Conservation (phyloP, 2,888 invertebrate genomes). For the Cephonodes hylas region DNA sequence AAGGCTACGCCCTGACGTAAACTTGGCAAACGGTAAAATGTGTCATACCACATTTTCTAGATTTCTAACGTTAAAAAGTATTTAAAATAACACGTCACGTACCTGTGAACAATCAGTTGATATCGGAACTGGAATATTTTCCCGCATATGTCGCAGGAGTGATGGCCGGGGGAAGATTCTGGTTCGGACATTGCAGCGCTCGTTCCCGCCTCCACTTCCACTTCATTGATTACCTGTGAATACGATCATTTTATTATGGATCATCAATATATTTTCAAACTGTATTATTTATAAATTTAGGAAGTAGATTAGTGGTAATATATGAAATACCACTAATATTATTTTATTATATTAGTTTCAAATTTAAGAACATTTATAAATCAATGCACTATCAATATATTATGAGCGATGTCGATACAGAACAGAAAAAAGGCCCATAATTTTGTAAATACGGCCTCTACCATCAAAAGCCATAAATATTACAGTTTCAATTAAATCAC, state of each 20-base stretch:
- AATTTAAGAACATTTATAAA: too few relatives aligned
- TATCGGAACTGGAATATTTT: conserved; percentile 94
- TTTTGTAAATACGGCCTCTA: too few relatives aligned
- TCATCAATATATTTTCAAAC: background rate
- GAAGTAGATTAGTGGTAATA: too few relatives aligned
- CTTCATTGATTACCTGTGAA: conserved; percentile 58
- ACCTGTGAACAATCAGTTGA: conserved; percentile 91
- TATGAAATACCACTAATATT: too few relatives aligned
- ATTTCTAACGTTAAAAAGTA: background rate
- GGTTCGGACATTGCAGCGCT: conserved; percentile 78
- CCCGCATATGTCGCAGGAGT: conserved; percentile 91
- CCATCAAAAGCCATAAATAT: background rate
- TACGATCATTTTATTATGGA: background rate
- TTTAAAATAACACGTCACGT: conserved; percentile 28
- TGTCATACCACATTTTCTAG: background rate
- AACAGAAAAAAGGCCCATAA: too few relatives aligned
- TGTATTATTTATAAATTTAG: too few relatives aligned
- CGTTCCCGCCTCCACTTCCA: conserved; percentile 79
- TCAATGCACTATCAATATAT: too few relatives aligned
- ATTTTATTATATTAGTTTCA: too few relatives aligned
- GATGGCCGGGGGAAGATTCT: conserved; percentile 84
- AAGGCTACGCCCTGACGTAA: background rate
- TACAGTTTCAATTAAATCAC: background rate
- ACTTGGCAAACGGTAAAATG: background rate
- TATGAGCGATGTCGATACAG: too few relatives aligned